Evolutionary conservation across 2,797 vertebrate species (phyloP).

Genomic region (Thripadectes ignobilis): DNA sequence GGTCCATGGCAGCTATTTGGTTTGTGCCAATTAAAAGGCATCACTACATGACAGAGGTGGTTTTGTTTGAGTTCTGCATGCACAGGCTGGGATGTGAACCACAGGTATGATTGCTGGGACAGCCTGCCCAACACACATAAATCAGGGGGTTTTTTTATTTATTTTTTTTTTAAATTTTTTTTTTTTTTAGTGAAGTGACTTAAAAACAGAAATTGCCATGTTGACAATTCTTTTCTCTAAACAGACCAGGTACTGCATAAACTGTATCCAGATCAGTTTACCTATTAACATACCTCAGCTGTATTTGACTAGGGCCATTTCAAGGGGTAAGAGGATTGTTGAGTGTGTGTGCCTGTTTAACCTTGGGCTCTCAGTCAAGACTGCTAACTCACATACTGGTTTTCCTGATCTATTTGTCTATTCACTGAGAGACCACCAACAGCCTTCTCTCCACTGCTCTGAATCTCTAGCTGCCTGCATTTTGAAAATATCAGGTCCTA

Average conservation of each 20-base stretch:
- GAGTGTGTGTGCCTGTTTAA: background rate
- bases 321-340: background rate
- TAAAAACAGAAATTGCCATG: background rate
- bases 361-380: background rate
- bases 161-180: background rate
- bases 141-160: background rate
- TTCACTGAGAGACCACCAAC: slow-evolving; percentile 45
- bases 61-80: slow-evolving; percentile 4
- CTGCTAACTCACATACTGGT: background rate
- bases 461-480: background rate
- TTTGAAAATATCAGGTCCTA: background rate
- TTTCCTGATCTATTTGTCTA: background rate
- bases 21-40: slow-evolving; percentile 8
- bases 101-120: background rate
- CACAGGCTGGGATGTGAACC: background rate
- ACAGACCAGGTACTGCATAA: background rate
- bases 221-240: slow-evolving; percentile 2
- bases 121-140: background rate
- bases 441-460: background rate
- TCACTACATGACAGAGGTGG: background rate
- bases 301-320: background rate
- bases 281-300: background rate
- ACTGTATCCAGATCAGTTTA: background rate
- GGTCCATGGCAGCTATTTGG: background rate
- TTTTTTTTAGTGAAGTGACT: background rate